Conservation (phyloP, 2,797 vertebrate genomes). For the Danio albolineatus region DNA sequence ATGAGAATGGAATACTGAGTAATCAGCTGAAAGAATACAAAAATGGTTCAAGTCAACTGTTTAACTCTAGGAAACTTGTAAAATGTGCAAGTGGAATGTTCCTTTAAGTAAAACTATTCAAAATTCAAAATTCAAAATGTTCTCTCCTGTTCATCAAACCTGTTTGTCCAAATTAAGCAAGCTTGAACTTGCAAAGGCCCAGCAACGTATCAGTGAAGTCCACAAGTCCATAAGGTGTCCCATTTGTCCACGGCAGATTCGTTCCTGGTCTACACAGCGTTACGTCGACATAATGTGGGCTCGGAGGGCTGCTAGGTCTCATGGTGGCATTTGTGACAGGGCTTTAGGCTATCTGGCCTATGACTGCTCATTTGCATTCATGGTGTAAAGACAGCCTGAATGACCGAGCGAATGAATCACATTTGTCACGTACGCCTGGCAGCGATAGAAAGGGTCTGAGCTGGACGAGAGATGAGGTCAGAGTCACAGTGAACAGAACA, state of each 20-base stretch:
- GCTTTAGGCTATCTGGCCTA: not conserved
- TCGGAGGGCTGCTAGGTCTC: not conserved
- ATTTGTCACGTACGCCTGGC: conserved; percentile 42
- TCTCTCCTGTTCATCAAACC: not conserved
- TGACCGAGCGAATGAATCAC: conserved; percentile 15
- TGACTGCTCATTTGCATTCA: conserved; percentile 36
- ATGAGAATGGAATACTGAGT: too few species aligned
- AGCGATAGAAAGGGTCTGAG: not conserved
- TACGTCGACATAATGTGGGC: not conserved
- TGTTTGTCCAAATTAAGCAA: not conserved
- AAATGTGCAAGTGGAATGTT: too few species aligned
- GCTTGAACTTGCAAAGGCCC: too few species aligned
- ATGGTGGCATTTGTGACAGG: conserved; percentile 19
- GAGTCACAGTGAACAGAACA: conserved; percentile 38
- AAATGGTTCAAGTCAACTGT: too few species aligned
- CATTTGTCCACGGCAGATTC: not conserved
- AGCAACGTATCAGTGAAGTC: not conserved
- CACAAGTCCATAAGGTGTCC: not conserved
- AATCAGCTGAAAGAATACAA: too few species aligned
- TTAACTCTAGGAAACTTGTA: too few species aligned
- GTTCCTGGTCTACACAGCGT: not conserved
- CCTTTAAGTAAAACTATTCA: too few species aligned
- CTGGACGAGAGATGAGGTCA: conserved; percentile 30
- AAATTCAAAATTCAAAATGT: too few species aligned
- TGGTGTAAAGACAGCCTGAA: conserved; percentile 24